Evolutionary conservation across 2,888 invertebrate species (phyloP), one percentile per base, ranked within the genome.

Genomic region (Spodoptera exigua): DNA sequence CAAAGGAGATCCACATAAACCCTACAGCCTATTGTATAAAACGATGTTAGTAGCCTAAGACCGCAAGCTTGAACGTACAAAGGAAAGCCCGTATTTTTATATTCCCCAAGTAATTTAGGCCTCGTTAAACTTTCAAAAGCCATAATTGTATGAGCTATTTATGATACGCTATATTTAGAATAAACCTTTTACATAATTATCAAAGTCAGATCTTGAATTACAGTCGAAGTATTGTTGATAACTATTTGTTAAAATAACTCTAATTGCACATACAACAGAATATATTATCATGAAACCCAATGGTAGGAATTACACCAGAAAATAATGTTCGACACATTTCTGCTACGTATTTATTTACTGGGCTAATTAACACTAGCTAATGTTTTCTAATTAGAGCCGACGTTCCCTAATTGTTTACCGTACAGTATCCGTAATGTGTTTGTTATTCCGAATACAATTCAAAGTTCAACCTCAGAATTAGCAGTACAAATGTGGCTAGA

Each of bases 1-100:
- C 59, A 57, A 63, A 57, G 60, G 40, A 51, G 63, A 59, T 66
- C 47, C 61, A 32, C 56, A 45, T 68, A 71, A 78, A 79, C 62
- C 67, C 58, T 68, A 71, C 77, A 79, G 63, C 66, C 58, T 69
- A 66, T 71, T 69, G 55, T 64, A 53, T 47, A 65, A 59, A 61
- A 70, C 60, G 72, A 62, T 67, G 60, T 70, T 68, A 70, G 57
- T 47, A 48, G 74, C 75, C 65, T 79, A 74, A 69, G 7, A 61
- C 58, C 68, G 75, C 70, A 74, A 66, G 72, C 61, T 76, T 70
- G 73, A 67, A 61, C 61, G 46, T 55, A 55, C 57, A 54, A 63
- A 75, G 76, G 49, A 66, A 75, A 74, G 61, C 52, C 54, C 43
- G 39, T 65, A 57, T 72, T 57, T 44, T 51, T 48, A 61, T 56